These are phyloP conservation scores for Caiman crocodilus DNA, from an alignment of 2,797 vertebrate genomes.

Conservation along the genomic window DNA sequence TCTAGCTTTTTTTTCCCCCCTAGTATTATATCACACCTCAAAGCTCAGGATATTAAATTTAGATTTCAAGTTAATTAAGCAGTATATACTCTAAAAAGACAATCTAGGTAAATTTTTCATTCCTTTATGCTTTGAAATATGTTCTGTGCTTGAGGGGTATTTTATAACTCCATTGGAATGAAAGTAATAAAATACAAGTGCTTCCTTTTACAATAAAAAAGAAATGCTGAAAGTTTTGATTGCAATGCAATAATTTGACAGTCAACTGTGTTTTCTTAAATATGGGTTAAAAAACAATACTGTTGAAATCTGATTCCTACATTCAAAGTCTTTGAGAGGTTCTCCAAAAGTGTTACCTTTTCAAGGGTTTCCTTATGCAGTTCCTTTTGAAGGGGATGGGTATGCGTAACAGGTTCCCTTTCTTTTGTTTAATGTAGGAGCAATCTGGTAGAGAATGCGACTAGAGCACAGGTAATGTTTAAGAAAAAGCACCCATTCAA, in stretches of 20 bases:
- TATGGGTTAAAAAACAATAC: neutral
- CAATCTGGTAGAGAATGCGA: neutral
- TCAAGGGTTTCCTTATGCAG: neutral
- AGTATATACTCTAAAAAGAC: no score
- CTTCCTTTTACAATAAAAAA: neutral
- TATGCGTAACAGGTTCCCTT: neutral
- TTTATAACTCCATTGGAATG: neutral
- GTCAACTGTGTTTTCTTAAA: neutral
- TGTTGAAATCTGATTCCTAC: neutral
- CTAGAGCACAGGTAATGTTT: neutral
- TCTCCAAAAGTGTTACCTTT: accelerated
- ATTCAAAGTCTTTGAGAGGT: neutral
- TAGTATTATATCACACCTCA: no score
- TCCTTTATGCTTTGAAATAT: neutral
- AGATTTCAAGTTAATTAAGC: no score
- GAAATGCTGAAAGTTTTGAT: neutral
- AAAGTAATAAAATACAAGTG: neutral
- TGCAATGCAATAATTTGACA: neutral
- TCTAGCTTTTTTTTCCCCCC: no score
- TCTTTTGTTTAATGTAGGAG: neutral
- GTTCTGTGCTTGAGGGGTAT: neutral
- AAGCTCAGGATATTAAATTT: no score
- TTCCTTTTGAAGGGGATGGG: accelerated
- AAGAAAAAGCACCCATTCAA: neutral
- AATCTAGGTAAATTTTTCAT: neutral